Evolutionary conservation across 2,113 vertebrate genomes (phyloP).

Genomic region (Sebastes schlegelii): DNA sequence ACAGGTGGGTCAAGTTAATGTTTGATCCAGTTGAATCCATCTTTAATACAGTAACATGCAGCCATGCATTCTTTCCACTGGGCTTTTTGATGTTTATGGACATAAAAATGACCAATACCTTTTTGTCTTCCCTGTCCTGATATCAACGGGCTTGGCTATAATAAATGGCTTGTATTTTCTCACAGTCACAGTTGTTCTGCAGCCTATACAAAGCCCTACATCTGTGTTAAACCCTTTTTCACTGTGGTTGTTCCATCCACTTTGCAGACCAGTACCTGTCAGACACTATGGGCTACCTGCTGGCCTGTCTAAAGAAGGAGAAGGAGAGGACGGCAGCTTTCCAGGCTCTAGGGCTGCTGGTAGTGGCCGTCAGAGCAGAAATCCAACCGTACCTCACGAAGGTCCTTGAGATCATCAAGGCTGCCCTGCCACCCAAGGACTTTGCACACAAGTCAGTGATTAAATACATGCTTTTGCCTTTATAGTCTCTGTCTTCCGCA

Average conservation of each 20-base stretch:
- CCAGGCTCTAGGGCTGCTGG: constrained; percentile 95
- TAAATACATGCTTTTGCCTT: not conserved
- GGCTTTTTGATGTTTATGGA: not conserved
- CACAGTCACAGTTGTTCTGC: not conserved
- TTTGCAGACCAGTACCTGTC: constrained; percentile 93
- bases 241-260: constrained; percentile 3
- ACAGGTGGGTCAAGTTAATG: constrained; percentile 85
- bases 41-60: not conserved
- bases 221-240: not conserved
- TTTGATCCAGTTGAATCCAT: not conserved
- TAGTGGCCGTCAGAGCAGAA: constrained; percentile 93
- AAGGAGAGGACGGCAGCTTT: constrained; percentile 96
- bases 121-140: not conserved
- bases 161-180: not conserved
- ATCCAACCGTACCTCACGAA: constrained; percentile 94
- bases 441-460: constrained; percentile 96
- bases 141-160: not conserved
- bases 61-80: not conserved
- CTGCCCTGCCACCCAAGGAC: constrained; percentile 96
- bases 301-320: constrained; percentile 96
- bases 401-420: constrained; percentile 97
- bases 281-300: constrained; percentile 96
- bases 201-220: not conserved
- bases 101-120: not conserved
- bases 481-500: not conserved